Conservation (phyloP, 2,888 invertebrate species). For the Microplitis manilae region DNA sequence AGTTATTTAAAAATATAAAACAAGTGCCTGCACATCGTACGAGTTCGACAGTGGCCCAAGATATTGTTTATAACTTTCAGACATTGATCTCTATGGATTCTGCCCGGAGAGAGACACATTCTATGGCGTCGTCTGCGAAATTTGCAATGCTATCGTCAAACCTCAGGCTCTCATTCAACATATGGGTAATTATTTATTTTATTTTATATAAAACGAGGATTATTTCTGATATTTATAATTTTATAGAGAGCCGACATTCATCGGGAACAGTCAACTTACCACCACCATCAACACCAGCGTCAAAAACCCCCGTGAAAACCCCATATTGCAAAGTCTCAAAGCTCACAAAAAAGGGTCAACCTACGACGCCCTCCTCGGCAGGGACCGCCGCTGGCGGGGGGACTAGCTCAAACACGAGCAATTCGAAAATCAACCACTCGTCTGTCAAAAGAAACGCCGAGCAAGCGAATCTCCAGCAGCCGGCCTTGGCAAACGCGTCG, state of each 20-base stretch:
- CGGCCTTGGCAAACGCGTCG: slow-evolving; percentile 58
- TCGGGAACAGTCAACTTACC: slow-evolving; percentile 65
- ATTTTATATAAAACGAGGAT: neutral
- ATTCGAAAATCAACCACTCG: slow-evolving; percentile 59
- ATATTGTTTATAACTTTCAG: slow-evolving; percentile 65
- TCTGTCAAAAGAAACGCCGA: slow-evolving; percentile 62
- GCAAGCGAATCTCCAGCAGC: slow-evolving; percentile 55
- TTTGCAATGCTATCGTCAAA: slow-evolving; percentile 84
- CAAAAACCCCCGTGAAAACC: slow-evolving; percentile 64
- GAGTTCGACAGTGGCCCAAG: slow-evolving; percentile 14
- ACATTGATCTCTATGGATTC: slow-evolving; percentile 84
- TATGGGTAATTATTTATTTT: slow-evolving; percentile 71
- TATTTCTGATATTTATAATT: neutral
- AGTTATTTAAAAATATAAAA: neutral
- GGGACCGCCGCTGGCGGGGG: slow-evolving; percentile 34
- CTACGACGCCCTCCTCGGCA: slow-evolving; percentile 39
- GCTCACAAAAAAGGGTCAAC: slow-evolving; percentile 55
- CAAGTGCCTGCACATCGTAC: neutral
- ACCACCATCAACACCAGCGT: slow-evolving; percentile 63
- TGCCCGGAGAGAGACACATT: slow-evolving; percentile 85
- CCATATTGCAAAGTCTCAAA: slow-evolving; percentile 69
- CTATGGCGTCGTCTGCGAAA: slow-evolving; percentile 84
- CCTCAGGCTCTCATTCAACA: slow-evolving; percentile 85
- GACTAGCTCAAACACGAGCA: slow-evolving; percentile 24
- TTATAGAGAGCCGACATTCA: slow-evolving; percentile 67